Evolutionary conservation across 1,140 invertebrate genomes (phyloP).

Genomic region (Pteromalus puparum): DNA sequence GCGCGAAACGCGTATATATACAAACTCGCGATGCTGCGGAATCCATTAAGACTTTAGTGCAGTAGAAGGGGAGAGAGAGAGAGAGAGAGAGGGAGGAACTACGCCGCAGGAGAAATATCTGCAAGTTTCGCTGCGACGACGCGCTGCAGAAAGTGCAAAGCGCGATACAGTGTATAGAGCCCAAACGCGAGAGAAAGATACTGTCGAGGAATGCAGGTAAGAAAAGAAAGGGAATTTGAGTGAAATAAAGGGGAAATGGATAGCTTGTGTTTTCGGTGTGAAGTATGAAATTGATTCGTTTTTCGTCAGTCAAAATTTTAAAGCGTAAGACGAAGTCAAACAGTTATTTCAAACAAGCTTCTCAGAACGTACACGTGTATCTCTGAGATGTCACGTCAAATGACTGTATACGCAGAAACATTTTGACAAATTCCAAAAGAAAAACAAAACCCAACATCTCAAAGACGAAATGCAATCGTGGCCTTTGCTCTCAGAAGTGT

Average conservation of each 20-base stretch:
- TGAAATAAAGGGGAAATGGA: background rate
- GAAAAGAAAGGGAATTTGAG: too few species aligned
- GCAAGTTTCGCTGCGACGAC: slow-evolving; percentile 64
- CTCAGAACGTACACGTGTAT: too few species aligned
- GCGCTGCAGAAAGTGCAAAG: slow-evolving; percentile 61
- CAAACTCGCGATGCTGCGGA: slow-evolving; percentile 56
- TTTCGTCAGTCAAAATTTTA: too few species aligned
- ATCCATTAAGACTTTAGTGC: slow-evolving; percentile 72
- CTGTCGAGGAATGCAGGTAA: background rate
- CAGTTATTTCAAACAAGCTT: too few species aligned
- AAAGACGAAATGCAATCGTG: too few species aligned
- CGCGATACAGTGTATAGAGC: slow-evolving; percentile 58
- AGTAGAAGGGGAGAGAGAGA: background rate
- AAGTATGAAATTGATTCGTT: too few species aligned
- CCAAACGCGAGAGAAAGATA: background rate
- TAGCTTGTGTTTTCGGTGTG: slow-evolving; percentile 16
- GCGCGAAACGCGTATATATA: background rate
- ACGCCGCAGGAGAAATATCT: slow-evolving; percentile 66
- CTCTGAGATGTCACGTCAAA: too few species aligned
- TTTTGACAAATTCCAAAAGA: too few species aligned
- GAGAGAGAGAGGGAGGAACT: slow-evolving; percentile 19
- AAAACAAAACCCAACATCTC: too few species aligned
- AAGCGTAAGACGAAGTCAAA: too few species aligned
- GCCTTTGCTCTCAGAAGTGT: slow-evolving; percentile 43
- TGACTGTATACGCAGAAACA: too few species aligned